Conservation (phyloP, 2,888 invertebrate species). For the Erynnis tages region DNA sequence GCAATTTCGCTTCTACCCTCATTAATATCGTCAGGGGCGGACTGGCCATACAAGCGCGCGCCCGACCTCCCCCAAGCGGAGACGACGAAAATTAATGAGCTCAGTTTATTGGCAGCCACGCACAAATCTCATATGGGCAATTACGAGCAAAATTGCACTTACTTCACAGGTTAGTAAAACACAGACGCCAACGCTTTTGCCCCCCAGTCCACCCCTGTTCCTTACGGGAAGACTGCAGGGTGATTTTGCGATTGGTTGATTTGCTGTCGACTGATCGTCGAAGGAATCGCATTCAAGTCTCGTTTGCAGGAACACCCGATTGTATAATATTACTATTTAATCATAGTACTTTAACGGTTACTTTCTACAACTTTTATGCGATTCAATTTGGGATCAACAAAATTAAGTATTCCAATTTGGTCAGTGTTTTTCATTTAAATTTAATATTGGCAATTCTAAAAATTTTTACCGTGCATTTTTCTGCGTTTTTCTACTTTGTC, state of each 20-base stretch:
- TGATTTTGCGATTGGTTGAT: constrained; percentile 67
- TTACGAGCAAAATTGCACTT: constrained; percentile 82
- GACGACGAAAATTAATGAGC: constrained; percentile 81
- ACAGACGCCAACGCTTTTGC: constrained; percentile 76
- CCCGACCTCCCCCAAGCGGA: constrained; percentile 80
- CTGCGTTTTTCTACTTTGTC: constrained; percentile 62
- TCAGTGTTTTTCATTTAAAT: constrained; percentile 46
- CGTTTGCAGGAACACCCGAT: constrained; percentile 34
- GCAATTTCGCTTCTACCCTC: constrained; percentile 81
- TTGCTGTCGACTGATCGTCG: constrained; percentile 57
- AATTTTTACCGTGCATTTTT: constrained; percentile 63
- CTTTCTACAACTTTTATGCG: constrained; percentile 58
- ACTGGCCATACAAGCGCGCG: constrained; percentile 82
- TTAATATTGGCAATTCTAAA: constrained; percentile 52
- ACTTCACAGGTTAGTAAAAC: constrained; percentile 81
- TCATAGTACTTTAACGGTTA: constrained; percentile 29
- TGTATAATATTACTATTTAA: constrained; percentile 30
- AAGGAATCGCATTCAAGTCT: constrained; percentile 67
- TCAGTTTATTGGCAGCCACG: constrained; percentile 82
- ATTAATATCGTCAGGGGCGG: constrained; percentile 83
- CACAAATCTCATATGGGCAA: constrained; percentile 82
- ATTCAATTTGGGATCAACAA: constrained; percentile 53
- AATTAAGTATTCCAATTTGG: constrained; percentile 51
- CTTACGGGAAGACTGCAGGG: constrained; percentile 80
- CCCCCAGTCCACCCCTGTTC: constrained; percentile 80